Conservation (phyloP, 2,113 vertebrate species). For the Crotalus tigris region DNA sequence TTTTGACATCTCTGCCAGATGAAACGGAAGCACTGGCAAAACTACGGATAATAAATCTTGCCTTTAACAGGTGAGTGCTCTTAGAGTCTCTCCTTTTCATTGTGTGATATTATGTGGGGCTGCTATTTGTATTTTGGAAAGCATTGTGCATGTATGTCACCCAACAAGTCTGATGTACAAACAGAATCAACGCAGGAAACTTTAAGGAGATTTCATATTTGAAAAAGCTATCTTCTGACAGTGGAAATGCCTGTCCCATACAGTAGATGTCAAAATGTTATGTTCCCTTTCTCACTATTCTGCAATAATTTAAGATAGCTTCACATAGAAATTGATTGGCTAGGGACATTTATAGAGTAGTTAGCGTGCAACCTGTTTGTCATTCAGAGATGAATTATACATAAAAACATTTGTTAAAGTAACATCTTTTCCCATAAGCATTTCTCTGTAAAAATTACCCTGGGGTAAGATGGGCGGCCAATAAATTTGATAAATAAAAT, state of each 20-base stretch:
- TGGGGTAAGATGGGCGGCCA: neutral
- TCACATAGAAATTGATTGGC: neutral
- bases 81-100: neutral
- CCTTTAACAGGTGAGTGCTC: conserved; percentile 83
- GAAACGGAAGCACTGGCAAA: conserved; percentile 79
- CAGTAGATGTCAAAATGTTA: neutral
- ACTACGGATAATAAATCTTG: conserved; percentile 82
- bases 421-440: neutral
- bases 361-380: neutral
- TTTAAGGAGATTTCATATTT: neutral
- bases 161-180: neutral
- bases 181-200: neutral
- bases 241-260: neutral
- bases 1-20: conserved; percentile 81
- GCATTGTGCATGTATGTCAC: neutral
- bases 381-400: neutral
- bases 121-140: neutral
- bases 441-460: neutral
- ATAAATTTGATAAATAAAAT: neutral
- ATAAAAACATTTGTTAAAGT: neutral
- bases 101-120: neutral
- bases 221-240: too few species aligned
- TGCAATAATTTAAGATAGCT: neutral
- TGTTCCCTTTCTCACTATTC: neutral
- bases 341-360: neutral